phyloP scores from a whole-genome alignment of 2,797 vertebrate genomes.

The Silurus aristotelis region DNA sequence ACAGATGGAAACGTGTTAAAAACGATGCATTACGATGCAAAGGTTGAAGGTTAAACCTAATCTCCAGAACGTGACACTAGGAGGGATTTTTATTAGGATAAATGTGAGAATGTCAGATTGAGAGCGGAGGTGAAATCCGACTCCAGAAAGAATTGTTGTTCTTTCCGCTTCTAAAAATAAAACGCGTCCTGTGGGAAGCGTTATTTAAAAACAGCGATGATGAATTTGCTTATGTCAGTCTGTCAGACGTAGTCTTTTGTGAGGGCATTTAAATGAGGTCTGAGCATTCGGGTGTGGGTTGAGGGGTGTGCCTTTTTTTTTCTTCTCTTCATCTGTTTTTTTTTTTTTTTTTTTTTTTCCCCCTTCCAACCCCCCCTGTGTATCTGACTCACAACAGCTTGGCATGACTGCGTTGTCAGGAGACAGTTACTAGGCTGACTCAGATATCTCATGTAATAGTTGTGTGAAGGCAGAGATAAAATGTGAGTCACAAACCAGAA shows the following conservation, averaged over 20 bases:
- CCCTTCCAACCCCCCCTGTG: background rate
- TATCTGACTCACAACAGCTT: conserved; percentile 36
- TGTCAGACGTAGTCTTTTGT: background rate
- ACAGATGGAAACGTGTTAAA: too few species aligned
- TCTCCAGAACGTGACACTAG: background rate
- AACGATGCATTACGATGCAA: background rate
- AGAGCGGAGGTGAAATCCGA: background rate
- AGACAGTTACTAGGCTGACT: conserved; percentile 43
- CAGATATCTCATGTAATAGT: conserved; percentile 19
- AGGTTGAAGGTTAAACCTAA: background rate
- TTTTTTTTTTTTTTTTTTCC: background rate
- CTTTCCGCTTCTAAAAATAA: conserved; percentile 9
- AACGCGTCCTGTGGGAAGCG: background rate
- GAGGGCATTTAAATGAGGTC: conserved; percentile 16
- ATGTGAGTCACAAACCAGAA: background rate
- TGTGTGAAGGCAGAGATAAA: conserved; percentile 8
- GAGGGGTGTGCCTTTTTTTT: background rate
- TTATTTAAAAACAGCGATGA: background rate
- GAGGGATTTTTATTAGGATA: background rate
- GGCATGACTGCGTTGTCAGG: conserved; percentile 39
- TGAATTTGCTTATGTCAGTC: background rate
- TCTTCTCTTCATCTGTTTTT: background rate
- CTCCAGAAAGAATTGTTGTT: too few species aligned
- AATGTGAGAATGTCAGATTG: too few species aligned
- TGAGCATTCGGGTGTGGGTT: conserved; percentile 15